phyloP scores from a whole-genome alignment of 2,113 vertebrate species.

The Callospermophilus lateralis region DNA sequence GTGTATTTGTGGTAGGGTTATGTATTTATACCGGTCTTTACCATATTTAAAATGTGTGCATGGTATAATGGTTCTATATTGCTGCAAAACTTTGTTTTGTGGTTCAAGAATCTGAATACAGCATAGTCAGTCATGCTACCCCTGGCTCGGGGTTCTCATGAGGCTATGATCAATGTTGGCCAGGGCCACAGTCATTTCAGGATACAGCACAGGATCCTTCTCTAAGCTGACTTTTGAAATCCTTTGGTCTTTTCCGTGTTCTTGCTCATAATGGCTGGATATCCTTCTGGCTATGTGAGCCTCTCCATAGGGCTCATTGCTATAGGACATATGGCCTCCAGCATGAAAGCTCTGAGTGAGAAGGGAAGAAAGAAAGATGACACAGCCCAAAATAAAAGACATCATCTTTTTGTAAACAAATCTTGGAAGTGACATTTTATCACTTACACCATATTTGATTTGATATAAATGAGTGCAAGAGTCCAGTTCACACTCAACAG shows the following conservation, averaged over 20 bases:
- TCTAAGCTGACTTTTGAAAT: rapidly evolving
- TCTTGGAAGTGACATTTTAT: neutral
- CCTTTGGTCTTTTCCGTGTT: rapidly evolving
- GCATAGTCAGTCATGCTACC: neutral
- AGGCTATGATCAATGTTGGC: rapidly evolving
- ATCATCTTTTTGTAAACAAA: neutral
- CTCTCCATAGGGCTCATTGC: neutral
- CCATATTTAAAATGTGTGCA: neutral
- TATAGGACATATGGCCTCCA: neutral
- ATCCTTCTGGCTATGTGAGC: neutral
- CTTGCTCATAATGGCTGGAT: neutral
- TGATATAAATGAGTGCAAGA: neutral
- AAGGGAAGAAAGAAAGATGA: too few species aligned
- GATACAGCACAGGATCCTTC: too few species aligned
- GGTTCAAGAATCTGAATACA: neutral
- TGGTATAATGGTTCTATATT: neutral
- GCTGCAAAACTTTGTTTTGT: neutral
- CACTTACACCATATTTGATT: neutral
- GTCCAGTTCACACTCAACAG: too few species aligned
- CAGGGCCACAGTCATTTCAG: neutral
- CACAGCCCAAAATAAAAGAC: rapidly evolving
- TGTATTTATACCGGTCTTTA: neutral
- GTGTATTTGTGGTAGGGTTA: neutral
- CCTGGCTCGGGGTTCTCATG: neutral
- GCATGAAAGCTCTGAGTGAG: neutral